A percentile compares a stretch with the other conserved stretches of the same genome.
Conservation (phyloP, 2,888 invertebrate species). For the Andrena chrysosceles region DNA sequence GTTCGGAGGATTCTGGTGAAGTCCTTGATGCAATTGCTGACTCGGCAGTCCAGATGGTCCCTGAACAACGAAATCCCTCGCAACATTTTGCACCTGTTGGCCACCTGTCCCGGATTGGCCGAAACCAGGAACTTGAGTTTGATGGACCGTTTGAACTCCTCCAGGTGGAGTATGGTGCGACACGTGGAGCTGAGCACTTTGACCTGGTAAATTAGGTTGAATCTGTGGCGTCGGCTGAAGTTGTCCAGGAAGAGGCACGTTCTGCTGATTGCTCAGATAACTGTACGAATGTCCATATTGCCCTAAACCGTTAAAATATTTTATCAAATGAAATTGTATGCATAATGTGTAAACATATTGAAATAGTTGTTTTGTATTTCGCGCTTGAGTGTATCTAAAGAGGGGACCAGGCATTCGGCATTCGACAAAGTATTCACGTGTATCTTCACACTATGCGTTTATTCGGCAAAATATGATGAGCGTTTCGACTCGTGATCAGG, state of each 20-base stretch:
- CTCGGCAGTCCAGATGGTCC: slow-evolving; percentile 71
- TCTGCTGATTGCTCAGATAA: slow-evolving; percentile 78
- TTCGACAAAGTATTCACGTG: too few relatives aligned
- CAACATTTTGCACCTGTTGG: slow-evolving; percentile 75
- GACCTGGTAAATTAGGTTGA: slow-evolving; percentile 81
- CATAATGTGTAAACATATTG: background rate
- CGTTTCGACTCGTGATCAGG: too few relatives aligned
- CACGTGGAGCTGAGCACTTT: slow-evolving; percentile 82
- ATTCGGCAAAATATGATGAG: too few relatives aligned
- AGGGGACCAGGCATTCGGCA: too few relatives aligned
- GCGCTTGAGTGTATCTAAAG: too few relatives aligned
- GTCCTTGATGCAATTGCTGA: slow-evolving; percentile 77
- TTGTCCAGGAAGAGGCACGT: slow-evolving; percentile 81
- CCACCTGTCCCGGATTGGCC: slow-evolving; percentile 74
- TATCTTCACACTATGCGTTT: too few relatives aligned
- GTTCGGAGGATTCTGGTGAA: slow-evolving; percentile 74
- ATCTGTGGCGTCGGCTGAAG: slow-evolving; percentile 77
- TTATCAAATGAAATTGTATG: too few relatives aligned
- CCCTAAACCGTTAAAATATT: slow-evolving; percentile 57
- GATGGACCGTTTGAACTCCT: slow-evolving; percentile 82
- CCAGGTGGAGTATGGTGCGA: slow-evolving; percentile 81
- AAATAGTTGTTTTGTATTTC: too few relatives aligned
- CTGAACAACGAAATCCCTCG: slow-evolving; percentile 79
- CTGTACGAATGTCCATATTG: slow-evolving; percentile 79
- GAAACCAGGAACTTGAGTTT: slow-evolving; percentile 80